A percentile compares a stretch with the other conserved stretches of the same genome.
These are phyloP conservation scores for Eupsittula cactorum DNA, from an alignment of 2,113 vertebrate species.

Conservation along the genomic window DNA sequence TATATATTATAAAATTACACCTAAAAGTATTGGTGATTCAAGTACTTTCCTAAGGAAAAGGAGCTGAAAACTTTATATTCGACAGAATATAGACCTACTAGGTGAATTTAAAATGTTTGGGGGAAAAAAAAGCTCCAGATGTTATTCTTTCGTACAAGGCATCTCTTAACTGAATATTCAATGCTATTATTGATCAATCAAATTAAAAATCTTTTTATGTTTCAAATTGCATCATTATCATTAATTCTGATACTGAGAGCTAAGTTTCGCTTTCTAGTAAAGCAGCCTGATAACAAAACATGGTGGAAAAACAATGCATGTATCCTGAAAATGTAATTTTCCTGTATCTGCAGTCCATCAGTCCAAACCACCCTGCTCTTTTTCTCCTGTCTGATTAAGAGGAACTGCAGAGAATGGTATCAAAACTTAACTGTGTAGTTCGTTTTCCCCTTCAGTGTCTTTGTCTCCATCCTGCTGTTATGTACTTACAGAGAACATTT, in stretches of 20 bases:
- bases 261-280: background rate
- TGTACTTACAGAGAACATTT: background rate
- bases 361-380: background rate
- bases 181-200: background rate
- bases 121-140: background rate
- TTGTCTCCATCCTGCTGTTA: background rate
- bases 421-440: background rate
- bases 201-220: background rate
- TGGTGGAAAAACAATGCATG: background rate
- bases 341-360: background rate
- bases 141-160: background rate
- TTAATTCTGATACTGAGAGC: background rate
- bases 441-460: background rate
- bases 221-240: background rate
- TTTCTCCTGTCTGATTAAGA: background rate
- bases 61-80: background rate
- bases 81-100: background rate
- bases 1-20: background rate
- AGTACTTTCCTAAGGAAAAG: background rate
- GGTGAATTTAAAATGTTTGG: background rate
- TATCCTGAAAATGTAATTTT: conserved; percentile 8
- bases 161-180: background rate
- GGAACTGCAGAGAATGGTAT: background rate
- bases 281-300: background rate
- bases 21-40: background rate